Percentiles rank a stretch among this genome's conserved stretches.
Conservation (phyloP, 2,113 vertebrate species). For the Hemichromis elongatus region DNA sequence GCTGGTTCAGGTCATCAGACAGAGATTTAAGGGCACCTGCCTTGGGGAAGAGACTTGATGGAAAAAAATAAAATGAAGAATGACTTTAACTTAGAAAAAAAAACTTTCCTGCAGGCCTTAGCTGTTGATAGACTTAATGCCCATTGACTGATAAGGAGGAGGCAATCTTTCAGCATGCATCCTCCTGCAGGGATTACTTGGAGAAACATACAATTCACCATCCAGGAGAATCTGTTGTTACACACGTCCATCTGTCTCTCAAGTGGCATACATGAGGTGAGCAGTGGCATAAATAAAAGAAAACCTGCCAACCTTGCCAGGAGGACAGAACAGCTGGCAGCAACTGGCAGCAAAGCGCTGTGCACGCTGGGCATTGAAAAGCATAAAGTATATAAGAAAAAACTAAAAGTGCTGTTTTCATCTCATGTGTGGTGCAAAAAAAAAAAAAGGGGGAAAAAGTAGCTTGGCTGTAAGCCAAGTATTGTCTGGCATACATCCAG, state of each 20-base stretch:
- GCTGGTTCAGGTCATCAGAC: constrained; percentile 18
- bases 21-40: constrained; percentile 27
- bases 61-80: constrained; percentile 48
- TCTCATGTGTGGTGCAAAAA: background rate
- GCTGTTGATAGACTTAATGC: constrained; percentile 68
- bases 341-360: background rate
- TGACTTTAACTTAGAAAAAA: constrained; percentile 62
- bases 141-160: constrained; percentile 67
- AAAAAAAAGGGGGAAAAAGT: constrained; percentile 13
- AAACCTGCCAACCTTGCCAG: constrained; percentile 23
- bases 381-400: background rate
- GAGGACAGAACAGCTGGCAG: constrained; percentile 29
- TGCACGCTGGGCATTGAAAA: background rate
- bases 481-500: constrained; percentile 56
- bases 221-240: constrained; percentile 46
- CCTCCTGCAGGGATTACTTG: constrained; percentile 62
- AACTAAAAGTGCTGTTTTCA: constrained; percentile 1
- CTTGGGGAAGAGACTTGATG: constrained; percentile 25
- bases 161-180: constrained; percentile 70
- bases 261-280: constrained; percentile 31
- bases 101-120: constrained; percentile 54
- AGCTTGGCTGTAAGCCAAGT: constrained; percentile 42
- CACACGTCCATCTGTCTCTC: constrained; percentile 38
- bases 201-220: constrained; percentile 50
- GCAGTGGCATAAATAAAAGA: constrained; percentile 47